Evolutionary conservation across 2,888 invertebrate genomes (phyloP).

Genomic region (Eupelmus urozonus): DNA sequence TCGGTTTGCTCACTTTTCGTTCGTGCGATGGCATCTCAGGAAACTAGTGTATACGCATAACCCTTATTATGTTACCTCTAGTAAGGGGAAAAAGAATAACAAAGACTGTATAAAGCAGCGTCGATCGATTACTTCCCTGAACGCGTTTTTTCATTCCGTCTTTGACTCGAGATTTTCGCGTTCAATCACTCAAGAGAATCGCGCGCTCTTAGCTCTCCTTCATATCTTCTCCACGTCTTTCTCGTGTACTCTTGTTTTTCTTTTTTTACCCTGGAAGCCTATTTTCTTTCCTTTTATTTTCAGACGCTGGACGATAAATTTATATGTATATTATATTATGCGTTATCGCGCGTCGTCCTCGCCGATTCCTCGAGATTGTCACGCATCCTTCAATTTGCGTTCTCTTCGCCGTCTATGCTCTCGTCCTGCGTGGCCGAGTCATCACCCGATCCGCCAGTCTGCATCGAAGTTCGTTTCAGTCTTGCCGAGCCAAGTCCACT

Average conservation of each 20-base stretch:
- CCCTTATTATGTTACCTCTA: constrained; percentile 49
- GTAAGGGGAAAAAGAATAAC: constrained; percentile 42
- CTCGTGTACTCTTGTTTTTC: too few relatives aligned
- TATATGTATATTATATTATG: constrained; percentile 52
- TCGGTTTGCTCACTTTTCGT: constrained; percentile 52
- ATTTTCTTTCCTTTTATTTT: constrained; percentile 12
- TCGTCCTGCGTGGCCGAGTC: constrained; percentile 88
- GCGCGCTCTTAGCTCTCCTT: neutral
- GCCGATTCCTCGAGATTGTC: constrained; percentile 50
- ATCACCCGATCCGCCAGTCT: constrained; percentile 85
- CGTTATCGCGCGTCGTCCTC: constrained; percentile 56
- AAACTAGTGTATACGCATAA: constrained; percentile 63
- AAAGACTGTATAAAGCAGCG: constrained; percentile 54
- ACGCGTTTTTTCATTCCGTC: constrained; percentile 16
- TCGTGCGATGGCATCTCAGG: constrained; percentile 71
- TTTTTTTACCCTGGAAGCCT: constrained; percentile 60
- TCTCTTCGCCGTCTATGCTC: constrained; percentile 86
- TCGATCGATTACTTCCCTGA: constrained; percentile 40
- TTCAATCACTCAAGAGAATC: constrained; percentile 26
- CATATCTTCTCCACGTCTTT: constrained; percentile 8
- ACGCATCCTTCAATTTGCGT: constrained; percentile 77
- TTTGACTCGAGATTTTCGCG: constrained; percentile 1
- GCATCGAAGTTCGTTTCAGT: constrained; percentile 85
- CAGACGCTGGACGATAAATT: constrained; percentile 54
- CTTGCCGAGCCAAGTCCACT: constrained; percentile 82